phyloP scores from a whole-genome alignment of 2,797 vertebrate species.

The Sebastes glaucus region DNA sequence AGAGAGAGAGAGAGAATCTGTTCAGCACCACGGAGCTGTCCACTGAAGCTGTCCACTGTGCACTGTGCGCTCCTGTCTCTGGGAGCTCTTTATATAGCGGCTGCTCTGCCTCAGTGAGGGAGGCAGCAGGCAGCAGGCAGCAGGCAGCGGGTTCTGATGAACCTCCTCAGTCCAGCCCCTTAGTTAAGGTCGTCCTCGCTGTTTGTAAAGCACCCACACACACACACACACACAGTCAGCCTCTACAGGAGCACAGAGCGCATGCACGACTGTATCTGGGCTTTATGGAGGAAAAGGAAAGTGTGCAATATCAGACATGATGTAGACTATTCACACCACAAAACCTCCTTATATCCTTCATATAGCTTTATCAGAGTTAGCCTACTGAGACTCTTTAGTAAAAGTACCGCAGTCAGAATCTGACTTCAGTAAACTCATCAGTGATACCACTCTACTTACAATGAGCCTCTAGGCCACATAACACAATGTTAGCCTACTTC shows the following conservation, averaged over 20 bases:
- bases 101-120: slow-evolving; percentile 81
- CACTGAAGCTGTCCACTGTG: slow-evolving; percentile 47
- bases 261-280: too few species aligned
- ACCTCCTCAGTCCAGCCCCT: slow-evolving; percentile 69
- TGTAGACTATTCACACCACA: not conserved
- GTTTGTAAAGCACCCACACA: not conserved
- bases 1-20: not conserved
- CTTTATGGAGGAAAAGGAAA: not conserved
- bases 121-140: not conserved
- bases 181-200: slow-evolving; percentile 74
- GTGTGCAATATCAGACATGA: not conserved
- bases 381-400: not conserved
- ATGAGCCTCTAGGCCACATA: not conserved
- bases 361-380: too few species aligned
- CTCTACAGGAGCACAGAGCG: not conserved
- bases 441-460: not conserved
- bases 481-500: not conserved
- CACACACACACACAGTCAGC: not conserved
- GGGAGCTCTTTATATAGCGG: slow-evolving; percentile 84
- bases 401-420: not conserved
- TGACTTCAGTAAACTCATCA: not conserved
- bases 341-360: too few species aligned
- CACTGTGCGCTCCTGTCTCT: slow-evolving; percentile 72
- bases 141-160: slow-evolving; percentile 78
- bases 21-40: slow-evolving; percentile 85